A percentile compares a stretch with the other conserved stretches of the same genome.
These are phyloP conservation scores for Alces alces DNA, from an alignment of 2,113 vertebrate species.

Conservation along the genomic window DNA sequence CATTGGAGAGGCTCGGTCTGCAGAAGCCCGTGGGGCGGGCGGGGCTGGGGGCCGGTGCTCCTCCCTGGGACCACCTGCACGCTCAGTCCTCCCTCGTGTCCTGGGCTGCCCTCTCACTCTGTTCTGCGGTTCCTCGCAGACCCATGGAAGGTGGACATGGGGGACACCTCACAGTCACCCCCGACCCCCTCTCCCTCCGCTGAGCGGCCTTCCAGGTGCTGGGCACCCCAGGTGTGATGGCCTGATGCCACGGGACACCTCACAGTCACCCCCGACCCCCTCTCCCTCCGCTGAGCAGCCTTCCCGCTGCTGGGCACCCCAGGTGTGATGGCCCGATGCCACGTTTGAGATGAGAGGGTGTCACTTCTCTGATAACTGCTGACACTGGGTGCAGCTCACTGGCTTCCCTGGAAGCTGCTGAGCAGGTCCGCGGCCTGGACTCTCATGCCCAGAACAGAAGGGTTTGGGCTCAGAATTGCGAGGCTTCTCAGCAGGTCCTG, in stretches of 20 bases:
- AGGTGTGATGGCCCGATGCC: not conserved
- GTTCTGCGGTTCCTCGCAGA: not conserved
- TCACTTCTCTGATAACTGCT: not conserved
- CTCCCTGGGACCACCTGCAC: accelerated
- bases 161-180: not conserved
- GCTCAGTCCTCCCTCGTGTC: not conserved
- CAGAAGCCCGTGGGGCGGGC: not conserved
- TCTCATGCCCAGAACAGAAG: not conserved
- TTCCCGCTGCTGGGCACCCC: not conserved
- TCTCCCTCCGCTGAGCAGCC: not conserved
- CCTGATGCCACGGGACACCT: not conserved
- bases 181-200: not conserved
- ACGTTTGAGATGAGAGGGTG: not conserved
- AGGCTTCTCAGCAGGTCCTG: not conserved
- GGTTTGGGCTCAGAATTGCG: not conserved
- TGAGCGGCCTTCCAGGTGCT: not conserved
- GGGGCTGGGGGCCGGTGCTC: not conserved
- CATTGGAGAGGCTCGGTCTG: not conserved
- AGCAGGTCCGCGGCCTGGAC: not conserved
- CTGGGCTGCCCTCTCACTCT: not conserved
- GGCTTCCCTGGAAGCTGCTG: not conserved
- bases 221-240: not conserved
- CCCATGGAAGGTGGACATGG: not conserved
- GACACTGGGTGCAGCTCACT: no score
- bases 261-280: not conserved